These are phyloP conservation scores for Atherinosoma microstoma DNA, from an alignment of 2,797 vertebrate species.

Conservation along the genomic window DNA sequence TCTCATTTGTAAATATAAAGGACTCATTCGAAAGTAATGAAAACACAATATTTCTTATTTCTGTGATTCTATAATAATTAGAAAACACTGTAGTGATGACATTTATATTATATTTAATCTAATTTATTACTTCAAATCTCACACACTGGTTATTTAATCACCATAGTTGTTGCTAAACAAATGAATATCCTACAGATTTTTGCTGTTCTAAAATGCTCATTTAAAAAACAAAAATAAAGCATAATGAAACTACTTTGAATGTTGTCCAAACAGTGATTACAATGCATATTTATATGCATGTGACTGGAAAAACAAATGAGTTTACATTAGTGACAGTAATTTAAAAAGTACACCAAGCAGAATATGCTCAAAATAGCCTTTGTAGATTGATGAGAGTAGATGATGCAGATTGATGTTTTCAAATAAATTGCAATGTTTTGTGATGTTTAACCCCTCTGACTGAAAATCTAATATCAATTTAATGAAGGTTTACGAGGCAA, in stretches of 20 bases:
- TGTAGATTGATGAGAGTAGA: neutral
- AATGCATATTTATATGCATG: neutral
- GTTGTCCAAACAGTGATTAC: neutral
- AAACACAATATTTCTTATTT: neutral
- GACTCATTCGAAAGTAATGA: neutral
- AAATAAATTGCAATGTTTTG: neutral
- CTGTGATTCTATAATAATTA: neutral
- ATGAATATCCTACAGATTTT: neutral
- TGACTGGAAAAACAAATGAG: neutral
- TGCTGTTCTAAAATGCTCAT: neutral
- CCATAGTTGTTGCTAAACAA: neutral
- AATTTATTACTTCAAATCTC: neutral
- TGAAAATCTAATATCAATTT: neutral
- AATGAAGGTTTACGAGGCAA: neutral
- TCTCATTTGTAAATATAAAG: neutral
- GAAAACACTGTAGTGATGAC: neutral
- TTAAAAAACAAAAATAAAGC: neutral
- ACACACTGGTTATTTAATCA: neutral
- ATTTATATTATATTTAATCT: neutral
- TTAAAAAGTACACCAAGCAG: neutral
- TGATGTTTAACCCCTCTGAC: neutral
- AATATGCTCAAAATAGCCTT: neutral
- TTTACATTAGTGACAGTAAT: neutral
- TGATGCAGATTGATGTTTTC: neutral
- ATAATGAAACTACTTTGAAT: neutral